Evolutionary conservation across 2,888 invertebrate genomes (phyloP).

Genomic region (Drosophila infuscata): DNA sequence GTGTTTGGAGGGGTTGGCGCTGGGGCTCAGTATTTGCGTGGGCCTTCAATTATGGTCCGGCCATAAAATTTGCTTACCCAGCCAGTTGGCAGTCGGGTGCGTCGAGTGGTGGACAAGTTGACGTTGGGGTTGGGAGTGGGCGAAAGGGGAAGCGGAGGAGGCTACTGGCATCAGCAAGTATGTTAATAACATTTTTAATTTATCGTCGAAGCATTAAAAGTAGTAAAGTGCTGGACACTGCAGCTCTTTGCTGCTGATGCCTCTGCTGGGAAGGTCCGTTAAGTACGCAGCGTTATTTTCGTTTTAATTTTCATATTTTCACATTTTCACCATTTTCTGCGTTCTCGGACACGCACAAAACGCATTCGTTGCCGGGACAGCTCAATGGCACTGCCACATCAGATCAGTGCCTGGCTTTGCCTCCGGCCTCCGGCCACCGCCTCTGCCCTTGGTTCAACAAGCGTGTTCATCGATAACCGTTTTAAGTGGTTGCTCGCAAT

Average conservation of each 20-base stretch:
- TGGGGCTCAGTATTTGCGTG: conserved; percentile 52
- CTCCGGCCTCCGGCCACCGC: too few species aligned
- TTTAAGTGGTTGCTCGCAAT: conserved; percentile 68
- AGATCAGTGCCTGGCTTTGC: not conserved
- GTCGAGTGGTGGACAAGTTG: conserved; percentile 52
- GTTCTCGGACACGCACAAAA: conserved; percentile 72
- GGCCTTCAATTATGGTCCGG: conserved; percentile 25
- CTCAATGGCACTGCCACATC: conserved; percentile 24
- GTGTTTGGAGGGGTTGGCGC: not conserved
- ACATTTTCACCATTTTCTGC: conserved; percentile 23
- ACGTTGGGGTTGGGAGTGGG: conserved; percentile 8
- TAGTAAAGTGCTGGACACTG: conserved; percentile 52
- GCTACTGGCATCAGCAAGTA: conserved; percentile 45
- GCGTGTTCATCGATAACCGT: conserved; percentile 70
- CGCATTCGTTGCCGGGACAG: conserved; percentile 65
- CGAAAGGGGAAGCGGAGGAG: too few species aligned
- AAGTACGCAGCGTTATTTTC: conserved; percentile 54
- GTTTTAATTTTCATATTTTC: conserved; percentile 26
- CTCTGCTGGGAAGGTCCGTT: not conserved
- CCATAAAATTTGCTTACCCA: conserved; percentile 43
- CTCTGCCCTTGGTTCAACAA: conserved; percentile 16
- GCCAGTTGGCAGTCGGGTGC: not conserved
- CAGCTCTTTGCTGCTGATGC: not conserved
- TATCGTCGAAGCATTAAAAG: conserved; percentile 63
- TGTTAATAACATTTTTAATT: conserved; percentile 76